These are phyloP conservation scores for Scaptomyza caliginosa DNA, from an alignment of 2,888 invertebrate species.

Conservation along the genomic window DNA sequence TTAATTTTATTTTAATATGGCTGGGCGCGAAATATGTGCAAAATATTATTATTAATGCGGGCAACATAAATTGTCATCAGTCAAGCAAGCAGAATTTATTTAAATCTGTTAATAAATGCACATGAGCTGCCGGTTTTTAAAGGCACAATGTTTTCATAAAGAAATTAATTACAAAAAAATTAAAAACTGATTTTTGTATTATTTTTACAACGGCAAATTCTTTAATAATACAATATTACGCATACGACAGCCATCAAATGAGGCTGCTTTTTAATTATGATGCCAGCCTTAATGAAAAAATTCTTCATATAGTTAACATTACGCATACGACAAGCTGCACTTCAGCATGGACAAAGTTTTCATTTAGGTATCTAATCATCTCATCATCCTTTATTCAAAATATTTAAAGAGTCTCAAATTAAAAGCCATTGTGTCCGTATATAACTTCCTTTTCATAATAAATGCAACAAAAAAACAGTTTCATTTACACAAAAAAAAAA, in stretches of 20 bases:
- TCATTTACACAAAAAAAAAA: constrained; percentile 18
- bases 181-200: constrained; percentile 5
- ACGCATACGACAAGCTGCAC: neutral
- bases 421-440: neutral
- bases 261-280: neutral
- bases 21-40: constrained; percentile 14
- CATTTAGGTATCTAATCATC: neutral
- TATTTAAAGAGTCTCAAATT: neutral
- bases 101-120: constrained; percentile 52
- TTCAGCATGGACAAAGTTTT: neutral
- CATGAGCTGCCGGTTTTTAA: constrained; percentile 22
- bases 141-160: constrained; percentile 55
- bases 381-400: constrained; percentile 21
- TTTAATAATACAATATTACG: constrained; percentile 19
- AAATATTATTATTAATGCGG: constrained; percentile 30
- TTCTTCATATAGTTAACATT: neutral
- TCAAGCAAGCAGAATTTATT: constrained; percentile 17
- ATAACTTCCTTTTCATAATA: neutral
- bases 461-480: constrained; percentile 29
- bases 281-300: neutral
- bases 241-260: neutral
- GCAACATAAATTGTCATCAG: constrained; percentile 39
- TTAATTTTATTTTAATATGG: constrained; percentile 11
- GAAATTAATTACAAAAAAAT: constrained; percentile 56
- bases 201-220: constrained; percentile 12